Percentiles rank a stretch among this genome's conserved stretches.
phyloP scores from a whole-genome alignment of 2,113 vertebrate species.

The Macheiramphus alcinus region DNA sequence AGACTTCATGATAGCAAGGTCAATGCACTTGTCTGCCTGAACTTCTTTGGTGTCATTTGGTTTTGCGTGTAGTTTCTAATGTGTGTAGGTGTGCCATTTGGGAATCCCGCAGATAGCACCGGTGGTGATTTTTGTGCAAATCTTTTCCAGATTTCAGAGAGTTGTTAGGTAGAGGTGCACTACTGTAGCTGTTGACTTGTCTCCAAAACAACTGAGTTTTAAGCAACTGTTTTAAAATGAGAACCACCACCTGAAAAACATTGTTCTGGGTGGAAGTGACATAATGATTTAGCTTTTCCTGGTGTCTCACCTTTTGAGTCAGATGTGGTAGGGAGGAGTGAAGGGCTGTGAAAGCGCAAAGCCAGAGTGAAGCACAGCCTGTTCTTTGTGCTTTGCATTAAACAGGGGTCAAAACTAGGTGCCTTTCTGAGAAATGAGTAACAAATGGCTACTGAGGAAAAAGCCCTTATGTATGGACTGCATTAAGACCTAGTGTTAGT shows the following conservation, averaged over 20 bases:
- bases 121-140: background rate
- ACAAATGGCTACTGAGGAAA: background rate
- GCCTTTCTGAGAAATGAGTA: background rate
- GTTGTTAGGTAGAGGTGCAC: background rate
- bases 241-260: background rate
- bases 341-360: background rate
- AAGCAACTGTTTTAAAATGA: background rate
- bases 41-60: background rate
- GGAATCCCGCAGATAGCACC: accelerated
- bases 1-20: background rate
- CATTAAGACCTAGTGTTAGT: background rate
- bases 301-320: background rate
- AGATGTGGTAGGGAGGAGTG: background rate
- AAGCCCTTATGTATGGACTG: background rate
- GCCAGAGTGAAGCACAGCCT: background rate
- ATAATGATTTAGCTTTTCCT: background rate
- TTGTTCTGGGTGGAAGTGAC: background rate
- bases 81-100: background rate
- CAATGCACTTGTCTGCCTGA: background rate
- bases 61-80: background rate
- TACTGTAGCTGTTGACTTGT: background rate
- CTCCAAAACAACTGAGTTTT: background rate
- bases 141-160: background rate
- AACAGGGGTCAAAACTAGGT: background rate
- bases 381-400: background rate